Evolutionary conservation across 2,797 vertebrate genomes (phyloP).

Genomic region (Mus caroli): DNA sequence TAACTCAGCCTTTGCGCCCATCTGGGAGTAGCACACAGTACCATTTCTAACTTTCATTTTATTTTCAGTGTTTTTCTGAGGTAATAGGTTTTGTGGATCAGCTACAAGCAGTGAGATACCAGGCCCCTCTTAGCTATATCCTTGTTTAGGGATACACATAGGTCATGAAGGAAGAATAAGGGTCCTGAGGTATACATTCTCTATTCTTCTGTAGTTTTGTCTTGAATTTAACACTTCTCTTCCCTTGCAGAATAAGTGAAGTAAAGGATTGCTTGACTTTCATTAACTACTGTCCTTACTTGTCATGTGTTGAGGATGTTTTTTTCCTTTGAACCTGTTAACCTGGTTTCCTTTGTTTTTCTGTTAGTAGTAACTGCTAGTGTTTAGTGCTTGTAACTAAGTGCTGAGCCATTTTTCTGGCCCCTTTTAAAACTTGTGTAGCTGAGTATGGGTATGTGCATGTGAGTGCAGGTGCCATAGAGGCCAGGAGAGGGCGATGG

Average conservation of each 20-base stretch:
- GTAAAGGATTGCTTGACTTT: constrained; percentile 33
- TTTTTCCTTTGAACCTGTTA: constrained; percentile 26
- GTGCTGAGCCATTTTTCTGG: background rate
- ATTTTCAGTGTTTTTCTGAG: constrained; percentile 54
- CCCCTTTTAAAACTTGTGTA: background rate
- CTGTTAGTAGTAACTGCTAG: constrained; percentile 17
- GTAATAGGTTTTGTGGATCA: constrained; percentile 4
- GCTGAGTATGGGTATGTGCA: background rate
- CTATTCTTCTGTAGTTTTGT: background rate
- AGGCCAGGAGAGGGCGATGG: background rate
- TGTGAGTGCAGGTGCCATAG: background rate
- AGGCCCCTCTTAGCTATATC: background rate
- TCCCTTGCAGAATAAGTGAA: constrained; percentile 31
- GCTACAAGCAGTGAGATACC: background rate
- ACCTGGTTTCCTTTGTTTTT: background rate
- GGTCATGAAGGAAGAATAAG: constrained; percentile 20
- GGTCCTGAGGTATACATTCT: background rate
- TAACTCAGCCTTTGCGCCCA: background rate
- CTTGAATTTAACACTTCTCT: constrained; percentile 17
- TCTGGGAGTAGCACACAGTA: too few relatives aligned
- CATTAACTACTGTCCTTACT: background rate
- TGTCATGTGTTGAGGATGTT: background rate
- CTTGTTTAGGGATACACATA: background rate
- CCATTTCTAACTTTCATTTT: background rate
- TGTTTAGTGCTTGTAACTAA: background rate